Evolutionary conservation across 1,140 invertebrate species (phyloP), one percentile per base, ranked within the genome.

Genomic region (Eriosoma lanigerum): DNA sequence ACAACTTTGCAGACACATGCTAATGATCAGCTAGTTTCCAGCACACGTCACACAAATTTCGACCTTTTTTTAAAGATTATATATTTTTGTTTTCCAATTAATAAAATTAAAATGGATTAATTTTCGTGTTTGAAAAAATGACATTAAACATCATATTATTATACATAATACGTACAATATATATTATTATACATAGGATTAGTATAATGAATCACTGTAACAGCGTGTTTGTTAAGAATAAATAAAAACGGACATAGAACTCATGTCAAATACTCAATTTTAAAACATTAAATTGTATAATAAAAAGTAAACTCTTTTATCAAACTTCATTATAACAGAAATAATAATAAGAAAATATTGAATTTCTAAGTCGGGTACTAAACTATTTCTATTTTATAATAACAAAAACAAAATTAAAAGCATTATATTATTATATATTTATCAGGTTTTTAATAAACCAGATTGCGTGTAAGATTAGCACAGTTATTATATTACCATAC

Each of bases 401-500:
- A 68, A 17, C 4, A 48, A 46, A 68, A 68, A 68, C 1, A n/a
- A 8, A 46, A 24, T 68, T 48, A n/a, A 2, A 68, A 48, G 1
- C 44, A 46, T 3, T 48, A 24, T 68, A 24, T 68, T 46, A 21
- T 68, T 38, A 38, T 4, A 4, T 38, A 38, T 38, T 68, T 8
- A 13, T 68, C n/a, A 12, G n/a, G 13, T 66, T 38, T 64, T 17
- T 3, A 38, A 13, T 21, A 2, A 68, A 24, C 1, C 13, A 68
- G n/a, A 68, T 68, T 68, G 13, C 5, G 38, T 15, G 6, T 32
- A 46, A 46, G 38, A 68, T 68, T 68, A 24, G 32, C 62, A 66
- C 62, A 66, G 21, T 68, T 44, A 68, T 46, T 21, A 68, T 21
- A 68, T 68, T 46, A 48, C 64, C 38, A 46, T 46, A 46, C 17